phyloP scores from a whole-genome alignment of 2,888 invertebrate species.

The Microctonus hyperodae region DNA sequence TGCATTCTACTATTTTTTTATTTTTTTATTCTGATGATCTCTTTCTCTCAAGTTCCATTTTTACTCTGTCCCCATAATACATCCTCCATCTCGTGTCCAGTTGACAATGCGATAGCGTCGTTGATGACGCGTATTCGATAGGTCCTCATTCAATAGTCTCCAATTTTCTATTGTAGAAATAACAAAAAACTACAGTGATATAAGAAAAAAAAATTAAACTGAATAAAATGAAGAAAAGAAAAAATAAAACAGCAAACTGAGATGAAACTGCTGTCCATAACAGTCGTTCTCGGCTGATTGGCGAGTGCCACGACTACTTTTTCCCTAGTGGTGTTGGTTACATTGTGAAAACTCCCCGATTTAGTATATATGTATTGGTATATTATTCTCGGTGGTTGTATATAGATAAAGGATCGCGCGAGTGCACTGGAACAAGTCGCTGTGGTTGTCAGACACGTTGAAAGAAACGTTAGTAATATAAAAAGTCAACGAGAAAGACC shows the following conservation, averaged over 20 bases:
- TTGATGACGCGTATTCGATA: not conserved
- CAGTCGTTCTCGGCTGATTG: conserved; percentile 4
- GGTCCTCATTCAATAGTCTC: not conserved
- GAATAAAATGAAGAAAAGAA: conserved; percentile 20
- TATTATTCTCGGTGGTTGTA: not conserved
- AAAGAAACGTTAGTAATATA: conserved; percentile 5
- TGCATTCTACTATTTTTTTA: conserved; percentile 3
- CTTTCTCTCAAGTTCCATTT: too few relatives aligned
- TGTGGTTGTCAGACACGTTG: conserved; percentile 6
- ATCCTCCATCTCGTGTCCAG: not conserved
- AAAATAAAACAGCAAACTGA: not conserved
- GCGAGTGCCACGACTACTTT: conserved; percentile 2
- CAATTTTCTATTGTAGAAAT: not conserved
- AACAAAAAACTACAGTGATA: not conserved
- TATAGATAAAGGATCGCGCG: not conserved
- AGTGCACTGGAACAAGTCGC: conserved; percentile 8
- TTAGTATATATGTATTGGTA: not conserved
- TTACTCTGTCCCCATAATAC: too few relatives aligned
- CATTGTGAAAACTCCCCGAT: not conserved
- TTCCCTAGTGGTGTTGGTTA: conserved; percentile 6
- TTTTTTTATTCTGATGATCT: not conserved
- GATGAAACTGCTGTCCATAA: conserved; percentile 8
- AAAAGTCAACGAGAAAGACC: conserved; percentile 6
- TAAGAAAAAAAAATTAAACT: not conserved
- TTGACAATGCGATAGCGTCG: not conserved